A percentile compares a stretch with the other conserved stretches of the same genome.
phyloP scores from a whole-genome alignment of 2,888 invertebrate species.

The Drosophila paranaensis region DNA sequence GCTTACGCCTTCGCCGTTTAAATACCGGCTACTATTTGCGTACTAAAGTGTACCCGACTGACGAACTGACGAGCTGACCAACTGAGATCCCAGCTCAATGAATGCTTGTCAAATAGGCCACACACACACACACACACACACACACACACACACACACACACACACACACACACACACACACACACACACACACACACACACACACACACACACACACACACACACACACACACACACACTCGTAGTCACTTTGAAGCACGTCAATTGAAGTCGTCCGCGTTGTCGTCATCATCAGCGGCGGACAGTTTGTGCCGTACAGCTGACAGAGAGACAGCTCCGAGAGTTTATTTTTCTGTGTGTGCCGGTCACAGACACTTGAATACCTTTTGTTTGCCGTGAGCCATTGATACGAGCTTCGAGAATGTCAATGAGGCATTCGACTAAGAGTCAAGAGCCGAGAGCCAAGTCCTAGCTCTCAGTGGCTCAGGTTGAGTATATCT shows the following conservation, averaged over 20 bases:
- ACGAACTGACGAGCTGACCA: conserved; percentile 39
- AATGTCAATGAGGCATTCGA: not conserved
- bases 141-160: not conserved
- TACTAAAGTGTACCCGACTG: conserved; percentile 70
- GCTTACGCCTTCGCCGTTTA: conserved; percentile 41
- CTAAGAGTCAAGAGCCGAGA: not conserved
- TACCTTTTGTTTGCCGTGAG: conserved; percentile 31
- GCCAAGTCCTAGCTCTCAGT: not conserved
- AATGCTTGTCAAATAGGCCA: conserved; percentile 38
- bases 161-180: not conserved
- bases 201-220: too few relatives aligned
- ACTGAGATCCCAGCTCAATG: conserved; percentile 19
- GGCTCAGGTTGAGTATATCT: not conserved
- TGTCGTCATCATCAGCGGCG: conserved; percentile 24
- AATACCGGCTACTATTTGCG: conserved; percentile 70
- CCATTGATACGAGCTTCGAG: conserved; percentile 25
- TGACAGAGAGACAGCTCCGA: conserved; percentile 27
- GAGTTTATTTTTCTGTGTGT: conserved; percentile 18
- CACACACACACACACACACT: conserved; percentile 1
- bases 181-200: not conserved
- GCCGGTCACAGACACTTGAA: conserved; percentile 23
- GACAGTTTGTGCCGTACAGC: conserved; percentile 20
- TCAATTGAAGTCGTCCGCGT: conserved; percentile 37
- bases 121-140: not conserved
- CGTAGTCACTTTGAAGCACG: conserved; percentile 13